Evolutionary conservation across 2,113 vertebrate species (phyloP).

Genomic region (Paralichthys olivaceus): DNA sequence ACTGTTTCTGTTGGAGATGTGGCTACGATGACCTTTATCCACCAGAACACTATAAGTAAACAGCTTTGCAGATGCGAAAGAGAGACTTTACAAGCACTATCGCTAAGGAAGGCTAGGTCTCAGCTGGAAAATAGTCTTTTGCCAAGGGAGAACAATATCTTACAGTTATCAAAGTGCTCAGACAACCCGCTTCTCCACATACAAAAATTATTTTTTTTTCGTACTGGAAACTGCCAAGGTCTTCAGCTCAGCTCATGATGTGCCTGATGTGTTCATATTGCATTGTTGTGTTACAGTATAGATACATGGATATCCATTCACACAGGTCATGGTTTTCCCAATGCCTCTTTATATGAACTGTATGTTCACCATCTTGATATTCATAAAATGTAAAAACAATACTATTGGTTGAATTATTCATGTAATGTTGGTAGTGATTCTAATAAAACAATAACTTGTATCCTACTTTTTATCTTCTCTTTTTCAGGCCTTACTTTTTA

Average conservation of each 20-base stretch:
- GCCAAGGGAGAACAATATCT: conserved; percentile 61
- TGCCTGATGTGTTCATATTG: conserved; percentile 40
- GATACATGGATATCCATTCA: conserved; percentile 10
- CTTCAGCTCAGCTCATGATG: conserved; percentile 57
- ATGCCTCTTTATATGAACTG: neutral
- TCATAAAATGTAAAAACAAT: neutral
- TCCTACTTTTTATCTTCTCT: neutral
- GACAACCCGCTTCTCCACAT: conserved; percentile 31
- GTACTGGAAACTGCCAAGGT: conserved; percentile 70
- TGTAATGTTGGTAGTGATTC: neutral
- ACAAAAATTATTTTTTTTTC: no score
- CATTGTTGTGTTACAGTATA: conserved; percentile 3
- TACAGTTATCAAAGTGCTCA: conserved; percentile 64
- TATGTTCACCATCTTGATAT: neutral
- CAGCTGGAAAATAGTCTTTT: conserved; percentile 57
- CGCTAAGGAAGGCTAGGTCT: conserved; percentile 52
- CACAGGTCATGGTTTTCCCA: conserved; percentile 6
- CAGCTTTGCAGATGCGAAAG: conserved; percentile 47
- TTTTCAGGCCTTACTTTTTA: neutral
- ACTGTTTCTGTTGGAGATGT: conserved; percentile 28
- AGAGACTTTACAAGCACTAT: conserved; percentile 34
- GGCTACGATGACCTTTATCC: conserved; percentile 60
- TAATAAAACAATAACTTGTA: neutral
- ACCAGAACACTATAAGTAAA: conserved; percentile 38
- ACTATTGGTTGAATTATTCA: neutral